Percentiles rank a stretch among this genome's conserved stretches.
Conservation (phyloP, 2,113 vertebrate genomes). For the Ahaetulla prasina region DNA sequence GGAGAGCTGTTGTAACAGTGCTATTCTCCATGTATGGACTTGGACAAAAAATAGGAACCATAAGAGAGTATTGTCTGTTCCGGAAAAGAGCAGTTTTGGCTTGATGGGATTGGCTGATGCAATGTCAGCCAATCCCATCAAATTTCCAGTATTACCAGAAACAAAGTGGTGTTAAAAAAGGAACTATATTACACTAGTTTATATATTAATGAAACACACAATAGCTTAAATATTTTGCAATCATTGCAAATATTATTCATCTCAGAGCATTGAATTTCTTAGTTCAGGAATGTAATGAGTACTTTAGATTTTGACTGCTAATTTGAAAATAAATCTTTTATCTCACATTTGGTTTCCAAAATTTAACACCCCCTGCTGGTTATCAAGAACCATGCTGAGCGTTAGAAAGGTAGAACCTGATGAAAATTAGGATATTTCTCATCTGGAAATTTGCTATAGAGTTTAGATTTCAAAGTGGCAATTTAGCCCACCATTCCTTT, state of each 20-base stretch:
- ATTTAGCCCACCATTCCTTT: not conserved
- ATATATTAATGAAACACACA: not conserved
- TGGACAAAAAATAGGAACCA: not conserved
- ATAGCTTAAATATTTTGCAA: not conserved
- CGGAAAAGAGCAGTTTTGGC: not conserved
- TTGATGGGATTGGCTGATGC: not conserved
- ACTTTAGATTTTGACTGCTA: slow-evolving; percentile 6
- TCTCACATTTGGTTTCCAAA: not conserved
- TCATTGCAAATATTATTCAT: slow-evolving; percentile 30
- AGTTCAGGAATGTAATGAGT: not conserved
- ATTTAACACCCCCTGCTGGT: not conserved
- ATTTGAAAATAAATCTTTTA: slow-evolving; percentile 16
- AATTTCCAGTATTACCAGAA: not conserved
- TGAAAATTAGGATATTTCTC: not conserved
- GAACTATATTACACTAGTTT: not conserved
- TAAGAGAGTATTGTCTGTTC: no score
- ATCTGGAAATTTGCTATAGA: not conserved
- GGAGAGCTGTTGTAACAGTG: not conserved
- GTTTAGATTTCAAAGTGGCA: not conserved
- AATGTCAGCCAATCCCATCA: not conserved
- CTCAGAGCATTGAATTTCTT: slow-evolving; percentile 12
- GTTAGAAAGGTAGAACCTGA: not conserved
- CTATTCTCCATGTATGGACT: not conserved
- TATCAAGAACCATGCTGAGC: not conserved
- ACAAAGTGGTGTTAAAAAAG: not conserved